phyloP scores from a whole-genome alignment of 2,888 invertebrate genomes.

The Drosophila vallismaia region DNA sequence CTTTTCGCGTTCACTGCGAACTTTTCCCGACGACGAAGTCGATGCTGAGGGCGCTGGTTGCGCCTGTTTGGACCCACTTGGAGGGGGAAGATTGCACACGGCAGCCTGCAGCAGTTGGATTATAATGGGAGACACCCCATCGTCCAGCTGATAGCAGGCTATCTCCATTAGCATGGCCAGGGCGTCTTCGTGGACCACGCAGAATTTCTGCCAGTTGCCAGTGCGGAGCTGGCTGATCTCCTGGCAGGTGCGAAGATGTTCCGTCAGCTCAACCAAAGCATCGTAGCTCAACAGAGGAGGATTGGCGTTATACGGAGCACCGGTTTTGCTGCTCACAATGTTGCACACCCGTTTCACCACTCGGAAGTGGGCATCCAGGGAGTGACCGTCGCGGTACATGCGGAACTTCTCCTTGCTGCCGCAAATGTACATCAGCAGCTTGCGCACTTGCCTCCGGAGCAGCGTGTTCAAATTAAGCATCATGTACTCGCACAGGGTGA shows the following conservation, averaged over 20 bases:
- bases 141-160: conserved; percentile 92
- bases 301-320: conserved; percentile 73
- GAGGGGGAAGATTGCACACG: conserved; percentile 86
- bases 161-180: conserved; percentile 93
- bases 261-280: conserved; percentile 95
- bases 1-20: conserved; percentile 87
- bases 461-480: conserved; percentile 92
- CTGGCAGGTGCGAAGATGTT: conserved; percentile 96
- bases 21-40: conserved; percentile 72
- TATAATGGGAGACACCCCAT: conserved; percentile 95
- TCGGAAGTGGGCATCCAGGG: conserved; percentile 94
- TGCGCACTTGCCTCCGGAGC: conserved; percentile 93
- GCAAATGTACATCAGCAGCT: conserved; percentile 95
- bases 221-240: conserved; percentile 96
- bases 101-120: conserved; percentile 95
- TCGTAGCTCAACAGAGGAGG: conserved; percentile 90
- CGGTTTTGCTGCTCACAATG: conserved; percentile 79
- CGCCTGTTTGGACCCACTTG: conserved; percentile 44
- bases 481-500: conserved; percentile 95
- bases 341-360: conserved; percentile 85
- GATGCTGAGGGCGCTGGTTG: conserved; percentile 40
- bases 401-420: conserved; percentile 98
- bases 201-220: conserved; percentile 97
- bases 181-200: conserved; percentile 88
- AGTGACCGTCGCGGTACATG: conserved; percentile 96